Base-by-base conservation (phyloP, 1,140 invertebrate genomes). In the Lysiphlebus fabarum region DNA sequence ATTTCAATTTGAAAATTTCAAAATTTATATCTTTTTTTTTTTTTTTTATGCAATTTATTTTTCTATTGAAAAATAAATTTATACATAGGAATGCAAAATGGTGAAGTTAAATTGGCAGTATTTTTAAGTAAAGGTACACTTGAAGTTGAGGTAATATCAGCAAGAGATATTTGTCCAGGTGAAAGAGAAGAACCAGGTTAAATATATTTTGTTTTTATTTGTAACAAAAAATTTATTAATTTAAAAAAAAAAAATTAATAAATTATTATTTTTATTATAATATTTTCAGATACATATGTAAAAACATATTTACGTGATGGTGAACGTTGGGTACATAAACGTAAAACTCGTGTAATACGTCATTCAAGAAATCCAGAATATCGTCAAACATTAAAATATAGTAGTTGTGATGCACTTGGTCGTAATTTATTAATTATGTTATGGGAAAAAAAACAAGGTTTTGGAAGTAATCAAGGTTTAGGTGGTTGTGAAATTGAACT, bases 241-340 rank as follows among this genome's bases (percentile, higher is more conserved):
- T n/a, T n/a, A 49, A 34, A 36, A 9, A 34, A 34, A 5, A 49
- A 7, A 36, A 34, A 49, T 37, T 10, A 9, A 33, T 7, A 8
- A 10, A 8, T 12, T 48, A 26, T 26, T 26, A 26, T 26, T 26
- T 40, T 11, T 33, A 44, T 43, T 54, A 5, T 38, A 3, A 41
- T 44, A 7, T 5, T 61, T 63, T 77, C 84, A 82, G 93, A 96
- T 71, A 95, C 93, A 5, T 97, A 96, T 78, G 92, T 96, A 50
- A 96, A 96, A 79, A 95, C 92, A 49, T 96, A 95, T 72, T 80
- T 97, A 36, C 86, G 91, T 37, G 91, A 94, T 67, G 90, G 91
- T 36, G 89, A 92, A 50, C 86, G 90, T 63, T 89, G 90, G 84
- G 78, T 95, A 53, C 90, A 94, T 69, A 96, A 95, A 72, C 88